phyloP scores from a whole-genome alignment of 2,113 vertebrate genomes.

The Cottus gobio region DNA sequence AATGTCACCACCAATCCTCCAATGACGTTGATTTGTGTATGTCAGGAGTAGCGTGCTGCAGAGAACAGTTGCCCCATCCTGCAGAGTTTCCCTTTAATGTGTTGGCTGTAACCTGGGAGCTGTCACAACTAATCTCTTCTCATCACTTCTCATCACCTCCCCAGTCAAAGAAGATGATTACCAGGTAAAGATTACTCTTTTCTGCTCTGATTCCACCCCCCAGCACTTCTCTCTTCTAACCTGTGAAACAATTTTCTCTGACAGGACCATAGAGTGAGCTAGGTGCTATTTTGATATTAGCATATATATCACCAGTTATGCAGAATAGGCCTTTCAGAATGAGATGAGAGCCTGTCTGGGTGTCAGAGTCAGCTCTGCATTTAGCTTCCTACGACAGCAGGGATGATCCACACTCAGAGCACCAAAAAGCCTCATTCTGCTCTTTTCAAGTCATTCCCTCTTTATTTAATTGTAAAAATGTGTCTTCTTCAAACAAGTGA shows the following conservation, averaged over 20 bases:
- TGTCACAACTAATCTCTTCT: slow-evolving; percentile 70
- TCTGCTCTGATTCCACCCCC: slow-evolving; percentile 20
- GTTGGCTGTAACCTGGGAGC: slow-evolving; percentile 39
- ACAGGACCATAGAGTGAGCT: slow-evolving; percentile 39
- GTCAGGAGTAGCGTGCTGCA: slow-evolving; percentile 8
- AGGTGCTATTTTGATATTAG: slow-evolving; percentile 74
- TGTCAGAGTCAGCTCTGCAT: slow-evolving; percentile 41
- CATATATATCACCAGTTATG: slow-evolving; percentile 80
- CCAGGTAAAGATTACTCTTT: slow-evolving; percentile 56
- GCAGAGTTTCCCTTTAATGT: slow-evolving; percentile 45
- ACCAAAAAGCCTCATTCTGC: slow-evolving; percentile 3
- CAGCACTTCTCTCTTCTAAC: slow-evolving; percentile 46
- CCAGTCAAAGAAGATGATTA: slow-evolving; percentile 60
- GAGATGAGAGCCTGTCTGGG: slow-evolving; percentile 41
- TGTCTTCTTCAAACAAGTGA: slow-evolving; percentile 10
- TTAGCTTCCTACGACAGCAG: slow-evolving; percentile 32
- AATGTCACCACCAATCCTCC: slow-evolving; percentile 18
- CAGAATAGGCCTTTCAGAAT: slow-evolving; percentile 59
- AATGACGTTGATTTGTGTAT: slow-evolving; percentile 34
- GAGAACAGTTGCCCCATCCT: slow-evolving; percentile 22
- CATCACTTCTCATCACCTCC: slow-evolving; percentile 57
- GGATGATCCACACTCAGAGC: slow-evolving; percentile 22
- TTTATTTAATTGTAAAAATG: not conserved
- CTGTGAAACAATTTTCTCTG: slow-evolving; percentile 73
- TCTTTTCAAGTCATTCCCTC: not conserved